A percentile compares a stretch with the other conserved stretches of the same genome.
phyloP scores from a whole-genome alignment of 2,888 invertebrate genomes.

The Anoplius nigerrimus region DNA sequence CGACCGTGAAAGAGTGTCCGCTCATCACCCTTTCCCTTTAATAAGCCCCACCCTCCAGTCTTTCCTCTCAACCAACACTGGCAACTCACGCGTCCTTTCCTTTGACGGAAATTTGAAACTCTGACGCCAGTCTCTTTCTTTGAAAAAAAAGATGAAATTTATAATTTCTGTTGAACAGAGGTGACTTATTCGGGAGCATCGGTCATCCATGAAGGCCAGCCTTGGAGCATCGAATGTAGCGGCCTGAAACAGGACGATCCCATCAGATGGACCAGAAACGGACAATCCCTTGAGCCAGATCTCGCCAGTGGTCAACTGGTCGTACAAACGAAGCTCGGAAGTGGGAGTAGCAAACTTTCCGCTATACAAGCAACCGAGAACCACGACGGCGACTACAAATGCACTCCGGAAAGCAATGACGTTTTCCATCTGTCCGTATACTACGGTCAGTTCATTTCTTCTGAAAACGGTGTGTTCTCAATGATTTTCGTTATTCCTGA shows the following conservation, averaged over 20 bases:
- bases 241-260: slow-evolving; percentile 52
- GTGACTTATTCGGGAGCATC: slow-evolving; percentile 60
- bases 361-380: slow-evolving; percentile 57
- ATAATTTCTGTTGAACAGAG: no score
- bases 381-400: slow-evolving; percentile 70
- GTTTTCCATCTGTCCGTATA: slow-evolving; percentile 62
- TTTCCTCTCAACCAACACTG: slow-evolving; percentile 3
- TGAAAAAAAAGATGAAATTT: no score
- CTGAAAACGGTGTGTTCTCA: no score
- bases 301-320: slow-evolving; percentile 60
- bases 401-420: slow-evolving; percentile 57
- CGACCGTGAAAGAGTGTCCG: not conserved
- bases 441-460: slow-evolving; percentile 71
- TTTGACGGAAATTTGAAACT: not conserved
- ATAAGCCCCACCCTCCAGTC: not conserved
- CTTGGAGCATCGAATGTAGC: slow-evolving; percentile 68
- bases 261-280: slow-evolving; percentile 70
- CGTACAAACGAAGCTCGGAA: slow-evolving; percentile 42
- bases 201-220: slow-evolving; percentile 59
- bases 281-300: slow-evolving; percentile 59
- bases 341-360: slow-evolving; percentile 51
- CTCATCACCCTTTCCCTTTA: not conserved
- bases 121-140: no score
- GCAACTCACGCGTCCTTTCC: not conserved
- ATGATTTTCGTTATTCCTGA: no score